phyloP scores from a whole-genome alignment of 2,113 vertebrate genomes.

The Pomatorhinus ruficollis region DNA sequence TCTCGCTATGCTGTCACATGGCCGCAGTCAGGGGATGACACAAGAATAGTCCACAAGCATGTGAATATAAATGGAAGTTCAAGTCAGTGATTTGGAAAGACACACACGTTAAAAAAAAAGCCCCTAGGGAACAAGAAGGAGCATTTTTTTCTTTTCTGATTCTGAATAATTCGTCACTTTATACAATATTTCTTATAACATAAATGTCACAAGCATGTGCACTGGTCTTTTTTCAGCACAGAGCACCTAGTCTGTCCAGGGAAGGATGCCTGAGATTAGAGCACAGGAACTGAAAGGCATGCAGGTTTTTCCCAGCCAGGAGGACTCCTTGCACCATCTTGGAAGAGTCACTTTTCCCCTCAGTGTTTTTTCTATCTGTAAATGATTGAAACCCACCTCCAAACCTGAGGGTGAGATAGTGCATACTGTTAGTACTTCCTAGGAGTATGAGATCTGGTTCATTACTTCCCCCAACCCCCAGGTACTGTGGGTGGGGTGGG shows the following conservation, averaged over 20 bases:
- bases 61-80: slow-evolving; percentile 19
- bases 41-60: slow-evolving; percentile 20
- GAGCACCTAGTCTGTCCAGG: neutral
- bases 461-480: neutral
- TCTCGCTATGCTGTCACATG: neutral
- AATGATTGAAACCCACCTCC: neutral
- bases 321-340: neutral
- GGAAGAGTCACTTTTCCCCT: neutral
- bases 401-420: neutral
- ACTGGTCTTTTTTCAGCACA: neutral
- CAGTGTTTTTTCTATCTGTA: neutral
- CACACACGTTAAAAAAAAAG: neutral
- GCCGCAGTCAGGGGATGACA: neutral
- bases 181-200: neutral
- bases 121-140: neutral
- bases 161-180: neutral
- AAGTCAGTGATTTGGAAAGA: slow-evolving; percentile 28
- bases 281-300: neutral
- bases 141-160: neutral
- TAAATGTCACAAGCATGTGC: neutral
- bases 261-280: neutral
- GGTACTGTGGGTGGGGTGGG: neutral
- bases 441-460: neutral
- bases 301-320: neutral
- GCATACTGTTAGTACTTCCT: neutral